Evolutionary conservation across 2,113 vertebrate genomes (phyloP).

Genomic region (Rhea pennata): DNA sequence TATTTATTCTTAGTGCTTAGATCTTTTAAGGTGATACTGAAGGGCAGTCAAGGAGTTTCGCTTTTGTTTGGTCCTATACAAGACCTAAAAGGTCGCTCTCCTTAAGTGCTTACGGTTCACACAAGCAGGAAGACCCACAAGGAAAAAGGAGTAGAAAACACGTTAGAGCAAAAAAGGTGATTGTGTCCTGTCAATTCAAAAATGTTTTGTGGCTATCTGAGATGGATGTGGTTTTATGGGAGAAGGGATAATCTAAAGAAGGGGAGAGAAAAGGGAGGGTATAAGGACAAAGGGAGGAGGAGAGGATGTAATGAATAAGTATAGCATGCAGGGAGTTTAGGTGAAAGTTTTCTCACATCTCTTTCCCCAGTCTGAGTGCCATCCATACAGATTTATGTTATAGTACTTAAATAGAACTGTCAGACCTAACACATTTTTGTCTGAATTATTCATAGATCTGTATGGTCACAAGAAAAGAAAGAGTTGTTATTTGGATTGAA

Average conservation of each 20-base stretch:
- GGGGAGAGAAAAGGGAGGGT: not conserved
- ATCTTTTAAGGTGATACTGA: not conserved
- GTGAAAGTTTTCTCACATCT: constrained; percentile 36
- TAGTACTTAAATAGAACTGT: constrained; percentile 41
- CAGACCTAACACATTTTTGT: constrained; percentile 11
- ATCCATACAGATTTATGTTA: constrained; percentile 31
- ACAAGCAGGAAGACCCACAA: not conserved
- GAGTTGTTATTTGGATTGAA: constrained; percentile 22
- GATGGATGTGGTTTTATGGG: not conserved
- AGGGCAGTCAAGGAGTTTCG: not conserved
- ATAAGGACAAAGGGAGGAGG: not conserved
- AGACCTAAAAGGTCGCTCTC: not conserved
- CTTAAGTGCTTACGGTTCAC: not conserved
- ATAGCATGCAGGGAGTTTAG: not conserved
- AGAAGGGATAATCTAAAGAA: not conserved
- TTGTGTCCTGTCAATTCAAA: not conserved
- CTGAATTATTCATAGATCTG: constrained; percentile 45
- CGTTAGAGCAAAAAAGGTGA: not conserved
- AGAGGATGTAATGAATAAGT: not conserved
- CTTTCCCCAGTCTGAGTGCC: not conserved
- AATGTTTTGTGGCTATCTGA: not conserved
- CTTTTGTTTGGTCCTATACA: not conserved
- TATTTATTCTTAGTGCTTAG: not conserved
- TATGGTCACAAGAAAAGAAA: not conserved
- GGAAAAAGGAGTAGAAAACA: not conserved